Evolutionary conservation across 2,797 vertebrate species (phyloP).

Genomic region (Eptatretus atami): DNA sequence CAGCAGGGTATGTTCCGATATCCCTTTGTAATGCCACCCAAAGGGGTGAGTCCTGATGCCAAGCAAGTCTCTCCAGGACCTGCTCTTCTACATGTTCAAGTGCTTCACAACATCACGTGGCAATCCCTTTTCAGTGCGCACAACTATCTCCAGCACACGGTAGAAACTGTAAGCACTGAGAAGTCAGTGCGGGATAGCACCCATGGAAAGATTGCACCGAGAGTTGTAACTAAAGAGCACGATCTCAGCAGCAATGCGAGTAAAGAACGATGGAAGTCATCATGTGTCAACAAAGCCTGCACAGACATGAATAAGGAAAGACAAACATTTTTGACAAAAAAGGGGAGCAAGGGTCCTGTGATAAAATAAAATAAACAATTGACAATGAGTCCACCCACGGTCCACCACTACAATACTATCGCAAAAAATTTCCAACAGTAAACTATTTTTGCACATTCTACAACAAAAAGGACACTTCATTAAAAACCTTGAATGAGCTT

Average conservation of each 20-base stretch:
- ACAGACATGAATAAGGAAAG: not conserved
- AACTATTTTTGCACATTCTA: too few species aligned
- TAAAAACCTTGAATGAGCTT: too few species aligned
- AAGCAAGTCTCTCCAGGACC: conserved; percentile 60
- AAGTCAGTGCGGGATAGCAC: conserved; percentile 37
- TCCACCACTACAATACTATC: too few species aligned
- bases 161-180: conserved; percentile 66
- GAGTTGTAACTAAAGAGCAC: conserved; percentile 81
- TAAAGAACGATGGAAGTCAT: conserved; percentile 61
- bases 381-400: too few species aligned
- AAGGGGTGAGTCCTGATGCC: conserved; percentile 35
- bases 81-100: conserved; percentile 75
- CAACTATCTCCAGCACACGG: conserved; percentile 81
- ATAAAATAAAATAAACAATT: conserved; percentile 1
- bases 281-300: conserved; percentile 58
- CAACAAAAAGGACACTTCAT: too few species aligned
- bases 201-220: conserved; percentile 75
- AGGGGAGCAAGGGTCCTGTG: conserved; percentile 7
- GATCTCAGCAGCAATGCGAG: conserved; percentile 66
- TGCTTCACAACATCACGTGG: conserved; percentile 95
- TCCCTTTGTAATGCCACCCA: conserved; percentile 33
- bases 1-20: conserved; percentile 45
- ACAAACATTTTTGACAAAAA: conserved; percentile 1
- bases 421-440: too few species aligned
- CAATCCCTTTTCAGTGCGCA: conserved; percentile 69